Evolutionary conservation across 2,888 invertebrate species (phyloP), one percentile per base, ranked within the genome.

Genomic region (Phytoseiulus persimilis): DNA sequence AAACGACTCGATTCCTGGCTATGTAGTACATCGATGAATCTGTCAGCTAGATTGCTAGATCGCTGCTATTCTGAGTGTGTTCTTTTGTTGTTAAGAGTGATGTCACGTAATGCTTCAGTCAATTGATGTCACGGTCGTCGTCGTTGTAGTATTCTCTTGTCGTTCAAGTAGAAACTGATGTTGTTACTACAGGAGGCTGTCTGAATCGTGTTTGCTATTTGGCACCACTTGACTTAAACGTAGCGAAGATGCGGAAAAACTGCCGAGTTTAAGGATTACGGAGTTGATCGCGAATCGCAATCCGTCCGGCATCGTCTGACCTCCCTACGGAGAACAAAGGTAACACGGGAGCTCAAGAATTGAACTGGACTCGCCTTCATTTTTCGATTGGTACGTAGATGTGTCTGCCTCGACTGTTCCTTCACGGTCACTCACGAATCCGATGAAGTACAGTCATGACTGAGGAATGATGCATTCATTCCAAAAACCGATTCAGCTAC

Each of bases 281-380:
- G 18, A 23, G 18, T 65, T 14, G 23, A 65, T 23, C 65, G 28
- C 39, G 39, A 39, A 39, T 39, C 39, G 39, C 39, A 65, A 65
- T 65, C 65, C 1, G 5, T 6, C 46, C 46, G 14, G 46, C 46
- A 11, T 65, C 65, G 65, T 65, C 65, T 65, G 18, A 65, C 23
- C 11, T 65, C 18, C 23, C 65, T 65, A 65, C 18, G 65, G 65
- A 65, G 65, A 65, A 65, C 65, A 65, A 65, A 65, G 65, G 18
- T 65, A 65, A 65, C 65, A 65, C 65, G 65, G 65, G 65, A 65
- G 65, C 65, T 65, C 65, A 65, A 65, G 65, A 65, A 65, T 65
- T 65, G 18, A 65, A 65, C 65, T 65, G 65, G 65, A 65, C 65
- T 65, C 65, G 28, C 28, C 65, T 65, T 14, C 65, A 28, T 28